Conservation (phyloP, 1,140 invertebrate species). For the Rhopalosiphum maidis region DNA sequence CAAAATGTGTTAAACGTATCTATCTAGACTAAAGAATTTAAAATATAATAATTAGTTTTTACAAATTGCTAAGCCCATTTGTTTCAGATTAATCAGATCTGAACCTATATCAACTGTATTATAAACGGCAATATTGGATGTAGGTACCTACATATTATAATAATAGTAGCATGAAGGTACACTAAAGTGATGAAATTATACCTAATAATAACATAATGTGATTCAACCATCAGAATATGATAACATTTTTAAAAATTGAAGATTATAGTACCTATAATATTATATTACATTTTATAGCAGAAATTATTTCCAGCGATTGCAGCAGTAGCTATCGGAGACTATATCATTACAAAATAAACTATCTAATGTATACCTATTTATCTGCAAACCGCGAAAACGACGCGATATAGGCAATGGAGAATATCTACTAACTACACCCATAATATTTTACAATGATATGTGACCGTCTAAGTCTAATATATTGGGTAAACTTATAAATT, state of each 20-base stretch:
- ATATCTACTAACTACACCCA: not conserved
- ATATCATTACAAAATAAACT: not conserved
- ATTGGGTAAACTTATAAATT: not conserved
- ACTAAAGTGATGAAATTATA: not conserved
- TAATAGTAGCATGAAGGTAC: not conserved
- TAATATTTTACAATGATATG: not conserved
- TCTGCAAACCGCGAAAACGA: not conserved
- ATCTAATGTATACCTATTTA: not conserved
- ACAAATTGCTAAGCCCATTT: not conserved
- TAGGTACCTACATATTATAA: too few species aligned
- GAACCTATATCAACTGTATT: not conserved
- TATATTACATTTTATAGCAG: not conserved
- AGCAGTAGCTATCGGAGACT: not conserved
- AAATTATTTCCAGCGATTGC: not conserved
- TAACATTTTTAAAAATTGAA: not conserved
- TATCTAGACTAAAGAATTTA: too few species aligned
- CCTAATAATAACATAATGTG: too few species aligned
- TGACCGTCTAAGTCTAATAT: not conserved
- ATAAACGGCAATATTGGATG: not conserved
- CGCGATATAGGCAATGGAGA: not conserved
- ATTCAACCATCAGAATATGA: not conserved
- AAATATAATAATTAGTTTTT: not conserved
- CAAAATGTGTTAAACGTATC: not conserved
- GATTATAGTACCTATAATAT: not conserved
- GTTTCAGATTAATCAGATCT: not conserved